phyloP scores from a whole-genome alignment of 2,113 vertebrate genomes.

The Clinocottus analis region DNA sequence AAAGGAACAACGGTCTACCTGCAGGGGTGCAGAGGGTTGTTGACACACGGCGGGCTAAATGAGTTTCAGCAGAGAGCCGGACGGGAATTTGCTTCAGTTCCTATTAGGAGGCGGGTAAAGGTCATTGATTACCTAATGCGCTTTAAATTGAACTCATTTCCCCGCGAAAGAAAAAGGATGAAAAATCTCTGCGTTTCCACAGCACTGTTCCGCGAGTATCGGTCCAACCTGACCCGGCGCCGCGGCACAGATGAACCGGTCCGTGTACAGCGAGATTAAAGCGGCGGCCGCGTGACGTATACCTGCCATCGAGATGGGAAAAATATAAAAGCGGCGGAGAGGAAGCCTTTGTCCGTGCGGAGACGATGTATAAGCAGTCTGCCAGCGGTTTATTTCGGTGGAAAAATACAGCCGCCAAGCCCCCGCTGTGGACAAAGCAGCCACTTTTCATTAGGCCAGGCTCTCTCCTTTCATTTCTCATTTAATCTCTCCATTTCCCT shows the following conservation, averaged over 20 bases:
- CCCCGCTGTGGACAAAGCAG: slow-evolving; percentile 26
- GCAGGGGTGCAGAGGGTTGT: neutral
- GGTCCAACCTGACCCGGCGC: slow-evolving; percentile 22
- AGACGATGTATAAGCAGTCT: slow-evolving; percentile 31
- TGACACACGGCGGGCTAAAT: slow-evolving; percentile 11
- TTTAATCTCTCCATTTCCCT: slow-evolving; percentile 51
- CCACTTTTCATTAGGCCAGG: slow-evolving; percentile 61
- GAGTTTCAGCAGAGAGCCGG: neutral
- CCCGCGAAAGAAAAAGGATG: neutral
- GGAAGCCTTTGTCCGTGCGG: slow-evolving; percentile 24
- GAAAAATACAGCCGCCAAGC: slow-evolving; percentile 26
- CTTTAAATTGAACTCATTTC: slow-evolving; percentile 27
- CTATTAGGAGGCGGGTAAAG: slow-evolving; percentile 19
- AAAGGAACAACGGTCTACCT: neutral
- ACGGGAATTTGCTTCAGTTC: neutral
- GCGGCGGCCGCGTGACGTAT: slow-evolving; percentile 8
- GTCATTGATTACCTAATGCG: slow-evolving; percentile 39
- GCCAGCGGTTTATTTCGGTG: slow-evolving; percentile 46
- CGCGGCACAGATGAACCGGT: slow-evolving; percentile 29
- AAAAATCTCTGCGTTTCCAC: neutral
- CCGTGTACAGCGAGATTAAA: slow-evolving; percentile 21
- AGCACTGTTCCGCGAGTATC: slow-evolving; percentile 6
- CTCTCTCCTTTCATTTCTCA: slow-evolving; percentile 61
- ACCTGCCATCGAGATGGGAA: slow-evolving; percentile 13
- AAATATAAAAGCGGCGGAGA: neutral